Evolutionary conservation across 2,797 vertebrate genomes (phyloP), one percentile per base, ranked within the genome.

Genomic region (Thunnus albacares): DNA sequence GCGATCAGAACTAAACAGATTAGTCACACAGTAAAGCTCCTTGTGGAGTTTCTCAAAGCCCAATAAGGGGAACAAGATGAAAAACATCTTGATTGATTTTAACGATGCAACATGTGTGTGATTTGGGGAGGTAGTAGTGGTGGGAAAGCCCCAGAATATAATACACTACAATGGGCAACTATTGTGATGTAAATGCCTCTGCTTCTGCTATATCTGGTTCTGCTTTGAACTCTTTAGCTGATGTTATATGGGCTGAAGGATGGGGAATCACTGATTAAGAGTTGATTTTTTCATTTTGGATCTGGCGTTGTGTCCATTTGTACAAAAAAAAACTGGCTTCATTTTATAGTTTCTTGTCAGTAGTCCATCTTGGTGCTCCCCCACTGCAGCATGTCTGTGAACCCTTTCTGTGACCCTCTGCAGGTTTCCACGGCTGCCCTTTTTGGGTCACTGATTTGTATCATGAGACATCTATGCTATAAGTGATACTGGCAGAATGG

Each of bases 91-190:
- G 81, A 78, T 77, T 68, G 73, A 79, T 74, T 89, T 81, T 65
- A 86, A 84, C 62, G 13, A 83, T 77, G 72, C 63, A 81, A 41
- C 65, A 66, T 76, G 73, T 81, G 79, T 75, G 67, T 84, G 75
- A 89, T 82, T 71, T 84, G 51, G 67, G 26, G 80, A 62, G 75
- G 28, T 66, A 47, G 66, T 70, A 57, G 79, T 41, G 60, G 18
- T 87, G 87, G 86, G 86, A 89, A 91, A 89, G 45, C 78, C 87
- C 85, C 87, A 67, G 33, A 85, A 72, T 64, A 63, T 69, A 67
- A 83, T 69, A 71, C 68, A 75, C 8, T 71, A 24, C 24, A 64
- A 28, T n/a, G 49, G 71, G 38, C 53, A 73, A 80, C 33, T 22
- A 60, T 20, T 77, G 67, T 51, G 68, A 80, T 70, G 49, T 59